Base-by-base conservation (phyloP, 2,888 invertebrate genomes). In the Sphecodes monilicornis region DNA sequence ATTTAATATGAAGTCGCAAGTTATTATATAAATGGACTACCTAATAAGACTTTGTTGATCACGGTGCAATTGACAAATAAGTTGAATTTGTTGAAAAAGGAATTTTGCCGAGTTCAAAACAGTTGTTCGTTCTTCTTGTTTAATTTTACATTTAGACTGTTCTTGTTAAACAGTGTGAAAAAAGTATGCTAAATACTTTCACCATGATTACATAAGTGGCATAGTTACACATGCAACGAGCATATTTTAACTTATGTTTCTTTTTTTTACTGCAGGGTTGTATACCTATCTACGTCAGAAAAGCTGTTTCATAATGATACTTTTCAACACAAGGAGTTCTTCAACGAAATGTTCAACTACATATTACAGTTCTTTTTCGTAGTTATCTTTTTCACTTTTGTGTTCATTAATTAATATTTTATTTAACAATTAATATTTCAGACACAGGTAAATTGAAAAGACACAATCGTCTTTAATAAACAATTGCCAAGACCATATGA, bases 101-200 rank as follows among this genome's bases (percentile, higher is more conserved):
- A 29, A 29, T 60, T 10, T 11, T n/a, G n/a, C 54, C 0, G 22
- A 50, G 22, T 54, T 54, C 4, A 0, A 54, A 54, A n/a, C n/a
- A 4, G n/a, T n/a, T n/a, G 22, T 4, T 10, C 66, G 11, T 11
- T n/a, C 26, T 18, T 36, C 22, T 36, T 36, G 32, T 22, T 22
- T 13, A 36, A 22, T 10, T 36, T 3, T 3, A 11, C 36, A 36
- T 22, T 46, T 16, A 36, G 18, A 4, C 22, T 4, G 66, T 18
- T 66, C 66, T 36, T 11, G 36, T 3, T 66, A 32, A 36, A 22
- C 10, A 36, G 3, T 10, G 11, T 10, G 36, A 66, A 66, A 22
- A 11, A 66, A 66, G 66, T 22, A 36, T 32, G 66, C 22, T 11
- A 66, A 36, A 29, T 66, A 66, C 66, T 66, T 66, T 66, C 66